Evolutionary conservation across 1,140 invertebrate genomes (phyloP).

Genomic region (Mamestra configurata): DNA sequence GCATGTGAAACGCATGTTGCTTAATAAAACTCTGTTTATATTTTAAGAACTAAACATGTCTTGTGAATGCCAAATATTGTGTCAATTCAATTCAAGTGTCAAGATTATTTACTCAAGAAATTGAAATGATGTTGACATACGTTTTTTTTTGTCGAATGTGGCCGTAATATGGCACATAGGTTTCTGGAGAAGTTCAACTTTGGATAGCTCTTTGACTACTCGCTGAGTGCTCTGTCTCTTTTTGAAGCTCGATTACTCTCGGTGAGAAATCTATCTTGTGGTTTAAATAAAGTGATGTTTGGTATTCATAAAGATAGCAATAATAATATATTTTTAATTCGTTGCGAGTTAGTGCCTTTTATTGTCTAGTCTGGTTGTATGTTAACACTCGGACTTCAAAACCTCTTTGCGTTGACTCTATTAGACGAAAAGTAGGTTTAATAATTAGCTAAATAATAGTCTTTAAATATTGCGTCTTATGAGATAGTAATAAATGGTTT

Average conservation of each 20-base stretch:
- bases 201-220: too few species aligned
- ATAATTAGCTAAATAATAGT: constrained; percentile 44
- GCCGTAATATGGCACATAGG: too few species aligned
- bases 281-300: background rate
- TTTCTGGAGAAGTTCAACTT: too few species aligned
- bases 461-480: constrained; percentile 49
- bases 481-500: constrained; percentile 37
- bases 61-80: constrained; percentile 22
- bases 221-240: too few species aligned
- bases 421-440: constrained; percentile 36
- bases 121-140: background rate
- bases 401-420: constrained; percentile 64
- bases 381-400: constrained; percentile 49
- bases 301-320: constrained; percentile 32
- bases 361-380: constrained; percentile 65
- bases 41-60: constrained; percentile 1
- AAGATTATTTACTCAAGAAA: background rate
- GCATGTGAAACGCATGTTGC: constrained; percentile 19
- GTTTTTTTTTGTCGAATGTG: too few species aligned
- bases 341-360: constrained; percentile 67
- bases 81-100: background rate
- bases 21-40: constrained; percentile 1
- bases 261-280: too few species aligned
- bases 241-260: too few species aligned
- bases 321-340: constrained; percentile 51